phyloP scores from a whole-genome alignment of 2,888 invertebrate genomes.

The Philereme transversata region DNA sequence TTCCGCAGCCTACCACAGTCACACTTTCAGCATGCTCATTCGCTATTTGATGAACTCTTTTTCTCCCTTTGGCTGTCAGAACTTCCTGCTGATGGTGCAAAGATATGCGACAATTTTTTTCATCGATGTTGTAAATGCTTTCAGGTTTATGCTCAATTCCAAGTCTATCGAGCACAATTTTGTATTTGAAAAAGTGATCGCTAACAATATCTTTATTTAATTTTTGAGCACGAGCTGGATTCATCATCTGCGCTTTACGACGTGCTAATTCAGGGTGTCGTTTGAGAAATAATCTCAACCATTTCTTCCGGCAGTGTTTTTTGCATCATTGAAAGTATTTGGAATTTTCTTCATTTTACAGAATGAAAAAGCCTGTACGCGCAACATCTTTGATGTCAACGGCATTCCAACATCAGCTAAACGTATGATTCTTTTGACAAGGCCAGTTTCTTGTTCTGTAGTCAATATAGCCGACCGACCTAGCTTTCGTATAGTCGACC shows the following conservation, averaged over 20 bases:
- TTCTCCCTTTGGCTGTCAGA: conserved; percentile 32
- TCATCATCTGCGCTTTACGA: conserved; percentile 31
- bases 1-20: conserved; percentile 35
- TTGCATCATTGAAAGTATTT: conserved; percentile 27
- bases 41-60: conserved; percentile 36
- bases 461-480: conserved; percentile 2
- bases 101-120: conserved; percentile 33
- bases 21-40: conserved; percentile 41
- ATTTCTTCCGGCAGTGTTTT: conserved; percentile 17
- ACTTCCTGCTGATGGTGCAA: conserved; percentile 34
- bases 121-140: conserved; percentile 36
- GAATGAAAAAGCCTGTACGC: conserved; percentile 22
- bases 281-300: conserved; percentile 30
- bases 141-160: conserved; percentile 32
- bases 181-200: conserved; percentile 13
- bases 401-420: conserved; percentile 3
- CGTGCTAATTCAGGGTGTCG: conserved; percentile 22
- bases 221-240: conserved; percentile 34
- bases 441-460: conserved; percentile 12
- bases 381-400: conserved; percentile 5
- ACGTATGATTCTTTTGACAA: conserved; percentile 9
- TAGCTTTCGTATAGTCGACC: not conserved
- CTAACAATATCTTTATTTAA: conserved; percentile 29
- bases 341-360: conserved; percentile 25
- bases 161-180: conserved; percentile 27